A percentile compares a stretch with the other conserved stretches of the same genome.
Evolutionary conservation across 2,113 vertebrate genomes (phyloP).

Genomic region (Colaptes auratus): DNA sequence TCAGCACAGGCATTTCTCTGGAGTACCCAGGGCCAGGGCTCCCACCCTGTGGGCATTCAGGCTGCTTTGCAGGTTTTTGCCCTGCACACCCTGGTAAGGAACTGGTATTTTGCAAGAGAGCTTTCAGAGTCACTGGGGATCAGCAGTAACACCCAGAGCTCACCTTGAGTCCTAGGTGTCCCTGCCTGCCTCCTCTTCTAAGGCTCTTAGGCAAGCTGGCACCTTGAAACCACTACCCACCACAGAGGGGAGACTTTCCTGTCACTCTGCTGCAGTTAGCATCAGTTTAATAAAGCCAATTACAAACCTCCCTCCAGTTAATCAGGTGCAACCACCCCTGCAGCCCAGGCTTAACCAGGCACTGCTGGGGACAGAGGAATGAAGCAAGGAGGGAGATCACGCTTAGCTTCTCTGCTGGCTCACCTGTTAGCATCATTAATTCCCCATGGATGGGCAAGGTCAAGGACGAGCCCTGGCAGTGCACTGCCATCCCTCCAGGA

Average conservation of each 20-base stretch:
- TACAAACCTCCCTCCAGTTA: neutral
- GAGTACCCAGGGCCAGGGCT: neutral
- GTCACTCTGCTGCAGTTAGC: neutral
- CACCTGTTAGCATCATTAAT: neutral
- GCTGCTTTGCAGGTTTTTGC: neutral
- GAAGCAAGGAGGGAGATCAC: neutral
- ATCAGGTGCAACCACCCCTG: neutral
- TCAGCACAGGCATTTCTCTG: accelerated
- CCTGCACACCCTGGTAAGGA: neutral
- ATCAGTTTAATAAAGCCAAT: neutral
- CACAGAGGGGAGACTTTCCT: neutral
- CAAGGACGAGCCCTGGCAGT: neutral
- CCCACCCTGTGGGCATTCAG: accelerated
- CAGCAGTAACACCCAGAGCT: accelerated
- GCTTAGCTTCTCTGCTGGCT: neutral
- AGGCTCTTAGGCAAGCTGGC: neutral
- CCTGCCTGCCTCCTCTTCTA: neutral
- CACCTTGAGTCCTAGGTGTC: neutral
- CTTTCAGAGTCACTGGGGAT: accelerated
- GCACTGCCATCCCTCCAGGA: neutral
- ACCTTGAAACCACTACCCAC: neutral
- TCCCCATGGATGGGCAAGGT: neutral
- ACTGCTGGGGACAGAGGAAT: neutral
- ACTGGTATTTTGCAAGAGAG: accelerated
- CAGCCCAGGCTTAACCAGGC: neutral